These are phyloP conservation scores for Drosophila tripunctata DNA, from an alignment of 2,888 invertebrate species.

Conservation along the genomic window DNA sequence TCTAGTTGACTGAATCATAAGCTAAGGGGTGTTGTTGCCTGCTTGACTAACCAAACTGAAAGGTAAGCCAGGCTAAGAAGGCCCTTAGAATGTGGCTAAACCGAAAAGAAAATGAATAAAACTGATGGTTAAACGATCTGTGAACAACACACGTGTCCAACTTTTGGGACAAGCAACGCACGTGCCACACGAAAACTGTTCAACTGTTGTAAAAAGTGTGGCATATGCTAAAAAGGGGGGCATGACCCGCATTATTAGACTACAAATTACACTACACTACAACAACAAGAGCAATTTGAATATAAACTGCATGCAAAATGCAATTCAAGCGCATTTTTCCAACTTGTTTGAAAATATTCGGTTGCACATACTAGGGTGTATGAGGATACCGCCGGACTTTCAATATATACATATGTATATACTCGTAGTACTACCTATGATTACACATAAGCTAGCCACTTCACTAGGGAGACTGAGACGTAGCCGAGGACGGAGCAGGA, in stretches of 20 bases:
- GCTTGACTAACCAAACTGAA: constrained; percentile 39
- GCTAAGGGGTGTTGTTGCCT: constrained; percentile 25
- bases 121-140: constrained; percentile 37
- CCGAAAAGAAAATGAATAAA: constrained; percentile 1
- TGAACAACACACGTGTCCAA: constrained; percentile 56
- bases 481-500: too few species aligned
- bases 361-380: constrained; percentile 51
- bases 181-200: constrained; percentile 52
- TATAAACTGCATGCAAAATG: constrained; percentile 51
- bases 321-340: constrained; percentile 70
- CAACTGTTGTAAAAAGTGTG: constrained; percentile 4
- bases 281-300: constrained; percentile 7
- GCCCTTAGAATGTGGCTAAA: constrained; percentile 43
- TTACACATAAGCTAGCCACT: constrained; percentile 19
- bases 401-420: too few species aligned
- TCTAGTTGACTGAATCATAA: constrained; percentile 39
- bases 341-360: constrained; percentile 71
- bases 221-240: constrained; percentile 51
- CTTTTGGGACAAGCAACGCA: constrained; percentile 35
- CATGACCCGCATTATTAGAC: constrained; percentile 61
- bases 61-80: neutral
- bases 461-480: constrained; percentile 1
- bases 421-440: constrained; percentile 9
- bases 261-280: constrained; percentile 10
- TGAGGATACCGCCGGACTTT: constrained; percentile 36